These are phyloP conservation scores for Sinocyclocheilus rhinocerous DNA, from an alignment of 2,113 vertebrate species.

Conservation along the genomic window DNA sequence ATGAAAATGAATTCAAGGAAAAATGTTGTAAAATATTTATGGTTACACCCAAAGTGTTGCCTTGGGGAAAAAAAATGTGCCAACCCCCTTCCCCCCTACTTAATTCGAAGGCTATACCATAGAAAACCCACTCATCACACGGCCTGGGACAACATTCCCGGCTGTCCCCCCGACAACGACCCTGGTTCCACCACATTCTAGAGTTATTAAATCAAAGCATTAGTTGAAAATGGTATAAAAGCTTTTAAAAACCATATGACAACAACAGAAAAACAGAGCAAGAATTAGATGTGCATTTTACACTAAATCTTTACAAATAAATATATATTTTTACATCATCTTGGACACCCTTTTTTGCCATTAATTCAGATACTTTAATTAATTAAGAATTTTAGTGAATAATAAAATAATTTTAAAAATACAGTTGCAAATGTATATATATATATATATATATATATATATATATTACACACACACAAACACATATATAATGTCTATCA, in stretches of 20 bases:
- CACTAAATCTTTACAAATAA: neutral
- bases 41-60: neutral
- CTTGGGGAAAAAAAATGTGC: neutral
- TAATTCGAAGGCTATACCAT: neutral
- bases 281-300: neutral
- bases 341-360: neutral
- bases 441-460: neutral
- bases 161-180: neutral
- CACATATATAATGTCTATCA: no score
- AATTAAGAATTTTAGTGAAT: neutral
- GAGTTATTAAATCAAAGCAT: neutral
- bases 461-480: no score
- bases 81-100: neutral
- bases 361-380: neutral
- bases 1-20: neutral
- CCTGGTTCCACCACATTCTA: neutral
- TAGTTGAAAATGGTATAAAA: neutral
- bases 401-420: neutral
- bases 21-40: neutral
- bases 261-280: neutral
- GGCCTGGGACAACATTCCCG: slow-evolving; percentile 30
- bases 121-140: neutral
- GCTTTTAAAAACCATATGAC: neutral
- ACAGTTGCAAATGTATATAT: neutral
- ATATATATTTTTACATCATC: neutral